phyloP scores from a whole-genome alignment of 1,140 invertebrate species.

The Patella vulgata region DNA sequence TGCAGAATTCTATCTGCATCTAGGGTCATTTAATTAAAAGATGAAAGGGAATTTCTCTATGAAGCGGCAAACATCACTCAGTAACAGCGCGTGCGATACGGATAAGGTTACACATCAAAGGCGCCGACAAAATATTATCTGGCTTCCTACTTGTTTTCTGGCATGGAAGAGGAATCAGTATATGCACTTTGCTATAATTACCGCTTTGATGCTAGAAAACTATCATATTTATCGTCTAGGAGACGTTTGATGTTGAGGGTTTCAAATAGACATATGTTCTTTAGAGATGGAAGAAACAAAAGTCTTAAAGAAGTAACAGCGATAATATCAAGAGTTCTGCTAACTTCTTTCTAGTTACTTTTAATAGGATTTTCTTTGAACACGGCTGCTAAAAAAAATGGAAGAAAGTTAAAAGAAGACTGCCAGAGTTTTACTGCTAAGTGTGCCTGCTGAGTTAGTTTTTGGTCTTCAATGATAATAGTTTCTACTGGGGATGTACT shows the following conservation, averaged over 20 bases:
- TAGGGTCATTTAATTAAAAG: slow-evolving; percentile 39
- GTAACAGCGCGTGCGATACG: slow-evolving; percentile 12
- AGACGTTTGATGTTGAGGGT: slow-evolving; percentile 18
- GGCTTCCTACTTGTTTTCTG: slow-evolving; percentile 1
- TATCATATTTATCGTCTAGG: slow-evolving; percentile 23
- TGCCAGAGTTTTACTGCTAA: too few species aligned
- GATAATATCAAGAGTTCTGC: neutral
- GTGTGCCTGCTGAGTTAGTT: too few species aligned
- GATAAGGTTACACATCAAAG: slow-evolving; percentile 47
- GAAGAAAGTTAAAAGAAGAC: too few species aligned
- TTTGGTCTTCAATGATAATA: too few species aligned
- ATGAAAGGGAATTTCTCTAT: slow-evolving; percentile 32
- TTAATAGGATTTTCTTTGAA: too few species aligned
- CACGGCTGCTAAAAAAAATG: too few species aligned
- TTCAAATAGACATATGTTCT: slow-evolving; percentile 22
- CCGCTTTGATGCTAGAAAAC: slow-evolving; percentile 9
- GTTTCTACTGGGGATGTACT: too few species aligned
- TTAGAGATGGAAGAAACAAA: slow-evolving; percentile 4
- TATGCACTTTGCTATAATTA: slow-evolving; percentile 11
- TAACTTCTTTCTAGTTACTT: too few species aligned
- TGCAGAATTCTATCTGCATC: slow-evolving; percentile 27
- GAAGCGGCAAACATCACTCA: slow-evolving; percentile 27
- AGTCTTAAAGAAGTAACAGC: neutral
- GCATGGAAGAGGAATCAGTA: slow-evolving; percentile 6
- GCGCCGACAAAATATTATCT: slow-evolving; percentile 19